phyloP scores from a whole-genome alignment of 2,797 vertebrate species.

The Sciaenops ocellatus region DNA sequence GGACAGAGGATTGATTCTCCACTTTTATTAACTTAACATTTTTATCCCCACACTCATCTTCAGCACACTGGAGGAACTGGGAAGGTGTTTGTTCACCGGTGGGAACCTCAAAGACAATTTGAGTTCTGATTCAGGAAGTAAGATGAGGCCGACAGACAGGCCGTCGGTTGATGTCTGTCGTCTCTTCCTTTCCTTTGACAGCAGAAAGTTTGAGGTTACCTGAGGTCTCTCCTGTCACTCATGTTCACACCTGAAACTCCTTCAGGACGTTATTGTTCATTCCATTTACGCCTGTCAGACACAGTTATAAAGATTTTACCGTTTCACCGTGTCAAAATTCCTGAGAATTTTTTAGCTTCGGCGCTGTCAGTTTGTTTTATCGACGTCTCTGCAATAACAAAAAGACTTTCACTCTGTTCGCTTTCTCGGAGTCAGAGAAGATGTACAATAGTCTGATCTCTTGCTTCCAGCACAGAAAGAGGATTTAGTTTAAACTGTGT shows the following conservation, averaged over 20 bases:
- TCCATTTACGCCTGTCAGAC: slow-evolving; percentile 22
- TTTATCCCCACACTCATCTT: slow-evolving; percentile 25
- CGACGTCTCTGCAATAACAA: too few species aligned
- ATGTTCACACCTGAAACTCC: slow-evolving; percentile 21
- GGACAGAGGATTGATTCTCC: slow-evolving; percentile 52
- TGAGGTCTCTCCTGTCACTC: neutral
- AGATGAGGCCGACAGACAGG: slow-evolving; percentile 1
- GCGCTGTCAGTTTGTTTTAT: neutral
- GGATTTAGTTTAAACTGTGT: neutral
- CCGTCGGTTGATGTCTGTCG: neutral
- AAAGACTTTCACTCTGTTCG: too few species aligned
- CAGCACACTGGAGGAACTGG: slow-evolving; percentile 2
- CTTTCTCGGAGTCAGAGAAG: neutral
- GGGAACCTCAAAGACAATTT: slow-evolving; percentile 10
- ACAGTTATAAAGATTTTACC: neutral
- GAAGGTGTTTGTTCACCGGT: slow-evolving; percentile 34
- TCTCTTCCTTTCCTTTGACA: too few species aligned
- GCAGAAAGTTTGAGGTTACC: neutral
- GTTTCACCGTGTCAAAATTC: neutral
- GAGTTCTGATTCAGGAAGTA: slow-evolving; percentile 3
- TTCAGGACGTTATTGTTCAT: slow-evolving; percentile 19
- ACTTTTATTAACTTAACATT: slow-evolving; percentile 55
- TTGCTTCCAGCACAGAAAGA: neutral
- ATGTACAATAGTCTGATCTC: neutral
- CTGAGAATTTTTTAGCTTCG: neutral